Evolutionary conservation across 2,113 vertebrate species (phyloP), one percentile per base, ranked within the genome.

Genomic region (Calyptomena viridis): DNA sequence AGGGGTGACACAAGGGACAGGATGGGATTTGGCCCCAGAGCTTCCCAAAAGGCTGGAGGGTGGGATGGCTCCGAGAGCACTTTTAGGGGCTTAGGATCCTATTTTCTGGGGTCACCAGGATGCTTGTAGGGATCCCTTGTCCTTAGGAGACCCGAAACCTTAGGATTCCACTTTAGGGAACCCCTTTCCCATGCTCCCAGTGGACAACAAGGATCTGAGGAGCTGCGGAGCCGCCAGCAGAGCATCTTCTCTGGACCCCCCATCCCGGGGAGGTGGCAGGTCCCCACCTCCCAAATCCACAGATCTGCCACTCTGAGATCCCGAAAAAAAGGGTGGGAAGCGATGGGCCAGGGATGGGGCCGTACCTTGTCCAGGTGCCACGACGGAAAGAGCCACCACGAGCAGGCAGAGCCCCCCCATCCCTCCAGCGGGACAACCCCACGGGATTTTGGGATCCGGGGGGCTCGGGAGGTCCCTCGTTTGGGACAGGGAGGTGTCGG

Each of bases 371-470:
- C 39, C 24, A 2, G 60, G 31, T 3, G 7, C 75, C 12, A 17
- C 9, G 1, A 85, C 25, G 3, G 25, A 84, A 16, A 97, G 82
- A 37, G 90, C 62, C 62, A 6, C 49, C 74, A 90, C 12, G 50
- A 97, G 39, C 66, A 95, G 71, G 63, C 53, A 94, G 72, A 94
- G 42, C 87, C 39, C 39, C 39, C 83, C 58, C 97, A 97, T 97
- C 49, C 64, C 13, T 1, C 84, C 63, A 84, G 60, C 1, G 3
- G n/a, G 73, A 46, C 59, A 59, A 52, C 66, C 64, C 83, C 96
- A 88, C 91, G 56, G 87, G 5, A 8, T 50, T 2, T 4, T 8
- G 53, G 89, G 69, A 3, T 24, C 27, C 1, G 6, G 37, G 68
- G 7, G 67, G 6, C 11, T 35, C 1, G 0, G 44, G 28, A 4